Evolutionary conservation across 2,113 vertebrate genomes (phyloP).

Genomic region (Scortum barcoo): DNA sequence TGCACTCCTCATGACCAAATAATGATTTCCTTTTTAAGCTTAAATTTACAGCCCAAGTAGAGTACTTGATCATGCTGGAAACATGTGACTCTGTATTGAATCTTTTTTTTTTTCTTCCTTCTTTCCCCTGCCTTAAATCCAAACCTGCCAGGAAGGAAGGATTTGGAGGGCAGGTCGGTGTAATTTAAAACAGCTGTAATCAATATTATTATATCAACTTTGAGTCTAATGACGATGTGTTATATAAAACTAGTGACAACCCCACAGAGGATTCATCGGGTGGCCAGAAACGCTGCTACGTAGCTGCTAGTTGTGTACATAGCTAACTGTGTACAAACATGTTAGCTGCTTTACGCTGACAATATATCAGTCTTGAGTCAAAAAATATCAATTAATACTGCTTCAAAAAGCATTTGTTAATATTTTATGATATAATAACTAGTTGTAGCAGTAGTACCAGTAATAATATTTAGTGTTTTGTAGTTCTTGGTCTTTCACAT

Average conservation of each 20-base stretch:
- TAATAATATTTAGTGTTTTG: background rate
- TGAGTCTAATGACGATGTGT: background rate
- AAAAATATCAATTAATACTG: background rate
- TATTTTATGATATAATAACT: no score
- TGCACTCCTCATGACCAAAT: slow-evolving; percentile 39
- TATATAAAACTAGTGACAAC: background rate
- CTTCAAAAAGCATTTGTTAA: background rate
- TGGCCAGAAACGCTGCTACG: background rate
- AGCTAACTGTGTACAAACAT: background rate
- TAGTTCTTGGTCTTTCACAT: background rate
- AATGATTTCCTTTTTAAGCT: slow-evolving; percentile 45
- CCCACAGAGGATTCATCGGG: background rate
- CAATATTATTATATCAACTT: background rate
- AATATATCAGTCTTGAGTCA: background rate
- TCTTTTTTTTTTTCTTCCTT: background rate
- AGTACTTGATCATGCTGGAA: background rate
- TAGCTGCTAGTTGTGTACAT: no score
- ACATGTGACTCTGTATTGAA: background rate
- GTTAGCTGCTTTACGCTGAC: background rate
- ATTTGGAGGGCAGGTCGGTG: background rate
- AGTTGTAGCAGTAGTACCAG: no score
- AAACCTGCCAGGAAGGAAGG: background rate
- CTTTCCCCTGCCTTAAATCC: no score
- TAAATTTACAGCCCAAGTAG: slow-evolving; percentile 4
- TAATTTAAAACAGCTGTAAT: background rate